phyloP scores from a whole-genome alignment of 2,888 invertebrate species.

The Erebia ligea region DNA sequence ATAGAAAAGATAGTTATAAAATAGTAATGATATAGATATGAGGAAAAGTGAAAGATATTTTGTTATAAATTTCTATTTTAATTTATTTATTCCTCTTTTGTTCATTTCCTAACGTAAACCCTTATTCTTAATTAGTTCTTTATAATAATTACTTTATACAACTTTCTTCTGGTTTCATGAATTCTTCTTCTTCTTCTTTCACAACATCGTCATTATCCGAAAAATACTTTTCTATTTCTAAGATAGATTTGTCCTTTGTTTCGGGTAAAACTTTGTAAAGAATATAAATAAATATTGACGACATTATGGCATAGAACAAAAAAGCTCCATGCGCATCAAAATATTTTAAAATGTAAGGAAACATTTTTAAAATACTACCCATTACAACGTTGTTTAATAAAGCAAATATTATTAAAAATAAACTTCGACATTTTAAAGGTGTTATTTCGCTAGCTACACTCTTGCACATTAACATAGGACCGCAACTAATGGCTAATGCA shows the following conservation, averaged over 20 bases:
- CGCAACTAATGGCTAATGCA: conserved; percentile 52
- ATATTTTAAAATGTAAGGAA: conserved; percentile 45
- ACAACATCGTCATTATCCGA: background rate
- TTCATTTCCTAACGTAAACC: too few relatives aligned
- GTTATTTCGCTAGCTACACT: conserved; percentile 43
- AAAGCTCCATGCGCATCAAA: conserved; percentile 46
- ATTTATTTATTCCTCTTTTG: too few relatives aligned
- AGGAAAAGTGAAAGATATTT: too few relatives aligned
- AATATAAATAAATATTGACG: conserved; percentile 28
- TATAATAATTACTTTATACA: too few relatives aligned
- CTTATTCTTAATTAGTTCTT: too few relatives aligned
- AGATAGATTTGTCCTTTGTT: conserved; percentile 45
- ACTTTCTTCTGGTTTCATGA: background rate
- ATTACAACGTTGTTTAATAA: background rate
- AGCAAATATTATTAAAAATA: conserved; percentile 9
- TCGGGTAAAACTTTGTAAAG: conserved; percentile 42
- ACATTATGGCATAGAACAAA: conserved; percentile 38
- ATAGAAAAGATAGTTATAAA: too few relatives aligned
- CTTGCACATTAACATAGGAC: conserved; percentile 52
- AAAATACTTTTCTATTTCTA: conserved; percentile 42
- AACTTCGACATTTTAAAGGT: conserved; percentile 18
- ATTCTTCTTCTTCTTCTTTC: conserved; percentile 3
- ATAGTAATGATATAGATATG: too few relatives aligned
- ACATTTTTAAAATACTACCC: conserved; percentile 46
- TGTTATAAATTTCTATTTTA: too few relatives aligned